Evolutionary conservation across 2,797 vertebrate genomes (phyloP).

Genomic region (Falco concolor): DNA sequence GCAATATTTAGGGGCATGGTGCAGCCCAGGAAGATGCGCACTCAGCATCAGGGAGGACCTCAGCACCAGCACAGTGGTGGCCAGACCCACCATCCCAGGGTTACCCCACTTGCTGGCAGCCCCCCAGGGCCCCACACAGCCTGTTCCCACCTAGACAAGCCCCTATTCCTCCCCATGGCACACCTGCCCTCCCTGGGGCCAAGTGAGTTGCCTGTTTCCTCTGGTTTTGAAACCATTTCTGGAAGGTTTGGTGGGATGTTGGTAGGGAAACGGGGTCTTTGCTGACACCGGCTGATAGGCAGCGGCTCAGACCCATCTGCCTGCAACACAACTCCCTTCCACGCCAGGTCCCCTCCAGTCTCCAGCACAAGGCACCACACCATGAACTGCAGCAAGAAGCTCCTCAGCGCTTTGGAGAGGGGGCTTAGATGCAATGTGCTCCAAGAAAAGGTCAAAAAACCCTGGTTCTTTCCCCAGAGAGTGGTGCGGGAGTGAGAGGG

Average conservation of each 20-base stretch:
- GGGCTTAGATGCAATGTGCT: neutral
- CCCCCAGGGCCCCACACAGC: accelerated
- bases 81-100: accelerated
- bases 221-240: neutral
- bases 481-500: neutral
- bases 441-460: accelerated
- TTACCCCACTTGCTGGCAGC: neutral
- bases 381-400: accelerated
- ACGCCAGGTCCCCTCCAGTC: accelerated
- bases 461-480: neutral
- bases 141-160: neutral
- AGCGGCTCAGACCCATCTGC: neutral
- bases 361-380: neutral
- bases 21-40: accelerated
- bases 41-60: too few species aligned
- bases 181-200: accelerated
- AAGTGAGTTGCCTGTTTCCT: accelerated
- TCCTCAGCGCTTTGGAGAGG: accelerated
- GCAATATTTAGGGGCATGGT: neutral
- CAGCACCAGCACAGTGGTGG: accelerated
- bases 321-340: neutral
- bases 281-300: neutral
- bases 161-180: accelerated
- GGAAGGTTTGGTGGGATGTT: neutral
- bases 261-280: accelerated